Evolutionary conservation across 1,140 invertebrate species (phyloP), one percentile per base, ranked within the genome.

Genomic region (Aradophagus sp.): DNA sequence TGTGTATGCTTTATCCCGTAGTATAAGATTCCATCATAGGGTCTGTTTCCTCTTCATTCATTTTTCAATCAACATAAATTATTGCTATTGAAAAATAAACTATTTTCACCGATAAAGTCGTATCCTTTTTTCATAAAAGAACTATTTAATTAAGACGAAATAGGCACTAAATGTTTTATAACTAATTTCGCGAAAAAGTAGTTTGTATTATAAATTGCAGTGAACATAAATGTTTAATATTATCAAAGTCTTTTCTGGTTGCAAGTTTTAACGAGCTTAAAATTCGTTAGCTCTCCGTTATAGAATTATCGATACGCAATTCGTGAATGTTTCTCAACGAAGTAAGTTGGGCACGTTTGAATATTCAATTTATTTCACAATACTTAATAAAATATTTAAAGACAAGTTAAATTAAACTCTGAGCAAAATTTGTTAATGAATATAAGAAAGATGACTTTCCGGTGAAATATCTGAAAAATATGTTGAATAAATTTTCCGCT

Each of bases 331-430:
- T 67, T 58, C 53, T 45, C 52, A 36, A 27, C 31, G 39, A 59
- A 59, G 20, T 44, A 44, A 67, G 38, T 67, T 45, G 16, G 59
- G 11, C 63, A 45, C 45, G 53, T 58, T 52, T 67, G 44, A 58
- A 67, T 67, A 58, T 67, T 58, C 53, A 67, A 67, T 67, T 67
- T 56, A 66, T 66, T 66, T 66, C 52, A 55, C 52, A 66, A 66
- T 66, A 66, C 62, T 56, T 66, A 50, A 48, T 66, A 66, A 39
- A 66, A 66, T 50, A 66, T 66, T 66, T 42, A 42, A 66, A 56
- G 16, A 39, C 29, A 42, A 56, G 42, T 66, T 42, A 26, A 56
- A 56, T 55, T 44, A 55, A 65, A 38, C 48, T 63, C 26, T n/a
- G 7, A 12, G 39, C 38, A 63, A 53, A 53, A 23, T 23, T 53